Percentiles rank a stretch among this genome's conserved stretches.
These are phyloP conservation scores for Gymnocephalus cernua DNA, from an alignment of 2,113 vertebrate species.

Conservation along the genomic window DNA sequence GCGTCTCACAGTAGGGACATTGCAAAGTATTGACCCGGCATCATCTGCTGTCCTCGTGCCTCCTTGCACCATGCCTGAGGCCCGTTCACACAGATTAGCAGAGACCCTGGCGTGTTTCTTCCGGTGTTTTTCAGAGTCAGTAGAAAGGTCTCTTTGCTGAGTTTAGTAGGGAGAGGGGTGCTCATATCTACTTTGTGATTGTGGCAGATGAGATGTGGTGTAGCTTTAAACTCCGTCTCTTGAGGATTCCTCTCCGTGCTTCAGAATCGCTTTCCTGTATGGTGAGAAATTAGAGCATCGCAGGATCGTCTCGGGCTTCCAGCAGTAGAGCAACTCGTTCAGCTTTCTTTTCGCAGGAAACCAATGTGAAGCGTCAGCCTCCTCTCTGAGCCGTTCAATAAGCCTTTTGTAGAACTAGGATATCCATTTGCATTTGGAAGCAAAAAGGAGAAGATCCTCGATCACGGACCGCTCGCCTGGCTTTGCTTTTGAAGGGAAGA, in stretches of 20 bases:
- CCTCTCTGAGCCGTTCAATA: slow-evolving; percentile 46
- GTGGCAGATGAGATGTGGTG: neutral
- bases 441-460: slow-evolving; percentile 52
- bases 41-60: no score
- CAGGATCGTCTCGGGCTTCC: neutral
- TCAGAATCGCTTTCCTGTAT: neutral
- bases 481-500: slow-evolving; percentile 55
- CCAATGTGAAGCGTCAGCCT: slow-evolving; percentile 14
- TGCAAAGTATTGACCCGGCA: no score
- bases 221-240: neutral
- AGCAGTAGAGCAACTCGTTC: neutral
- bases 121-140: no score
- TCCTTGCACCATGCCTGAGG: no score
- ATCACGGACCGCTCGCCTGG: slow-evolving; percentile 53
- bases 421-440: slow-evolving; percentile 62
- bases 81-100: no score
- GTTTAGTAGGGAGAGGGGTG: neutral
- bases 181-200: neutral
- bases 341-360: slow-evolving; percentile 7
- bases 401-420: slow-evolving; percentile 62
- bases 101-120: no score
- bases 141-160: no score
- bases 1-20: no score
- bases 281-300: neutral
- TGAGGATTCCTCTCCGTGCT: fast-evolving